These are phyloP conservation scores for Ypsolopha scabrella DNA, from an alignment of 2,888 invertebrate species.

Conservation along the genomic window DNA sequence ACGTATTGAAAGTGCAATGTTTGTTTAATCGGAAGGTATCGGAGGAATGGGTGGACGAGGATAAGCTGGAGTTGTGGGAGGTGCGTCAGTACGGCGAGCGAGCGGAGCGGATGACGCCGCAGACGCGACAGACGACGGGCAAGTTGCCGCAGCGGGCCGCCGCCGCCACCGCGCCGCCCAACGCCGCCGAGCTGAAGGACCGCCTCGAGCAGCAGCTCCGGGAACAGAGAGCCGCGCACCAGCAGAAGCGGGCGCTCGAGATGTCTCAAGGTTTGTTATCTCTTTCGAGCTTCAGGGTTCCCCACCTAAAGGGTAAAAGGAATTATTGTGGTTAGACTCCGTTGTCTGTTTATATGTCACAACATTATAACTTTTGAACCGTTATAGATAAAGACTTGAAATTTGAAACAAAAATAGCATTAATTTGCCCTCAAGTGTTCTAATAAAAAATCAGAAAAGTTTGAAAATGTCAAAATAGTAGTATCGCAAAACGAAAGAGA, in stretches of 20 bases:
- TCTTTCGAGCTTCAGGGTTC: neutral
- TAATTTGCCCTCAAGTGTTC: too few species aligned
- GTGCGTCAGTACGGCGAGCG: conserved; percentile 92
- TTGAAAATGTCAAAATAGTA: too few species aligned
- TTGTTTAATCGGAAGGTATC: conserved; percentile 70
- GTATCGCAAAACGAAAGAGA: too few species aligned
- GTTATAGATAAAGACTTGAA: too few species aligned
- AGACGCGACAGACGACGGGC: conserved; percentile 86
- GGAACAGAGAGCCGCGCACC: conserved; percentile 88
- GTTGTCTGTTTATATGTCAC: too few species aligned
- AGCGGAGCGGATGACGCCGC: conserved; percentile 77
- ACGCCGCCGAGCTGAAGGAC: conserved; percentile 84
- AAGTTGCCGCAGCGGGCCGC: conserved; percentile 65
- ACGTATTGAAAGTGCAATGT: neutral
- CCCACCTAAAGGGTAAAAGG: too few species aligned
- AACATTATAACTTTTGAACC: too few species aligned
- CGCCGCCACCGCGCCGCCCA: conserved; percentile 64
- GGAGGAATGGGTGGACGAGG: conserved; percentile 97
- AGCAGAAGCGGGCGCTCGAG: conserved; percentile 85
- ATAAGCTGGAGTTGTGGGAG: conserved; percentile 96
- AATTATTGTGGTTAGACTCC: too few species aligned
- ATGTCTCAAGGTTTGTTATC: conserved; percentile 67
- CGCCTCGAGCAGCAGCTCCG: conserved; percentile 93
- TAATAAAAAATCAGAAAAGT: too few species aligned
- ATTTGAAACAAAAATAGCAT: too few species aligned